Base-by-base conservation (phyloP, 2,113 vertebrate genomes). In the Vidua macroura region DNA sequence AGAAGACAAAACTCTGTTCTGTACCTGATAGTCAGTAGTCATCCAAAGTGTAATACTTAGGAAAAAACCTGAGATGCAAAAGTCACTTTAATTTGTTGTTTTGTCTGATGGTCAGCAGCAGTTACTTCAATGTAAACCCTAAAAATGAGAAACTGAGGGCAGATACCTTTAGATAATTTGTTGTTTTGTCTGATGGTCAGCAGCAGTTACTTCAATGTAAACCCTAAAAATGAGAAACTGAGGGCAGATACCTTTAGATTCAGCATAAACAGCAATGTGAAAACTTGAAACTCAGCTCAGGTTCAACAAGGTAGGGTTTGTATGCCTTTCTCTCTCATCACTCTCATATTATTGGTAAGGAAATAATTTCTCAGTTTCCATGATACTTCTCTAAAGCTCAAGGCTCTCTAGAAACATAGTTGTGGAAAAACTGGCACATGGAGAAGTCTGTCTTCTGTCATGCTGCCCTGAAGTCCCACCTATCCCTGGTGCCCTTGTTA, bases 191-290 rank as follows among this genome's bases (percentile, higher is more conserved):
- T 83, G 11, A 20, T 67, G 35, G 41, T 56, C 81, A 82, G 60
- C 74, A 88, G 84, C 56, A 83, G 46, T 92, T 92, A 88, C 73
- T 94, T 87, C 79, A 91, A 76, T 66, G 15, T 74, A 68, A 79
- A 79, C 28, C n/a, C 21, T 51, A 77, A 74, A 90, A 60, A 55
- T n/a, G 13, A 80, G 46, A 63, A 67, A 49, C 39, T 31, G n/a
- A 66, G 52, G 67, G 44, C 59, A 60, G 67, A 25, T 44, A 10
- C 6, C 63, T 69, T 33, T 33, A 77, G 33, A 44, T 72, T 75
- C 60, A 77, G 11, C 15, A 23, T 41, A 23, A 86, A 25, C 7
- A 69, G 37, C 28, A 17, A 33, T 31, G 10, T 37, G 52, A 62
- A 86, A 74, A 33, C 35, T n/a, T 58, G 46, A 74, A 93, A 58